Percentiles rank a stretch among this genome's conserved stretches.
Evolutionary conservation across 2,888 invertebrate genomes (phyloP).

Genomic region (Yponomeuta cagnagella): DNA sequence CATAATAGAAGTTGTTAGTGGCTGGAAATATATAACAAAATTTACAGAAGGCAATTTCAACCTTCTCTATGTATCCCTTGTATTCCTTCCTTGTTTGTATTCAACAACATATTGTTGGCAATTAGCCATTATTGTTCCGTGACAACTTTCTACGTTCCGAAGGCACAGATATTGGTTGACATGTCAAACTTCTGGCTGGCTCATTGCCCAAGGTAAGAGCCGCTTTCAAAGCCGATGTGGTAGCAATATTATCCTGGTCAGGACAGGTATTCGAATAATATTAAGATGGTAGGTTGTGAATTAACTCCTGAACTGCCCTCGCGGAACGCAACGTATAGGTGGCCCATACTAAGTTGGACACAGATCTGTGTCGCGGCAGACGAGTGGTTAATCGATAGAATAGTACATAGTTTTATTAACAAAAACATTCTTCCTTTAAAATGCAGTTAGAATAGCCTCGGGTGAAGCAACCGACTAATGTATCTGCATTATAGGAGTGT

Average conservation of each 20-base stretch:
- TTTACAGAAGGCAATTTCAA: neutral
- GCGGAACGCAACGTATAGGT: too few relatives aligned
- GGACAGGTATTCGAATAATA: too few relatives aligned
- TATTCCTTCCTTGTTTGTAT: too few relatives aligned
- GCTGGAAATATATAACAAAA: neutral
- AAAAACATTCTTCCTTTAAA: neutral
- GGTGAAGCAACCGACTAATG: too few relatives aligned
- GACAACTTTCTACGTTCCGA: constrained; percentile 2
- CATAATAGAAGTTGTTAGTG: neutral
- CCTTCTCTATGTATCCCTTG: neutral
- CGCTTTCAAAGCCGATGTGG: neutral
- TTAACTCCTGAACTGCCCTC: too few relatives aligned
- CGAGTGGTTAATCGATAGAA: too few relatives aligned
- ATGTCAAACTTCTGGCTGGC: constrained; percentile 5
- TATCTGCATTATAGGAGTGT: too few relatives aligned
- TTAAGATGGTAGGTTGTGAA: too few relatives aligned
- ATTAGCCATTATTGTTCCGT: constrained; percentile 3
- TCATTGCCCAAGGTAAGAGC: constrained; percentile 5
- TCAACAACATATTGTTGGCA: neutral
- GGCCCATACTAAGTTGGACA: too few relatives aligned
- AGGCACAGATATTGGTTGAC: neutral
- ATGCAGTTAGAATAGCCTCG: too few relatives aligned
- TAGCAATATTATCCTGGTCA: neutral
- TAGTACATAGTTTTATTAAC: too few relatives aligned
- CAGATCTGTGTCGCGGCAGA: too few relatives aligned